phyloP scores from a whole-genome alignment of 2,797 vertebrate genomes.

The Eidolon dupreanum region DNA sequence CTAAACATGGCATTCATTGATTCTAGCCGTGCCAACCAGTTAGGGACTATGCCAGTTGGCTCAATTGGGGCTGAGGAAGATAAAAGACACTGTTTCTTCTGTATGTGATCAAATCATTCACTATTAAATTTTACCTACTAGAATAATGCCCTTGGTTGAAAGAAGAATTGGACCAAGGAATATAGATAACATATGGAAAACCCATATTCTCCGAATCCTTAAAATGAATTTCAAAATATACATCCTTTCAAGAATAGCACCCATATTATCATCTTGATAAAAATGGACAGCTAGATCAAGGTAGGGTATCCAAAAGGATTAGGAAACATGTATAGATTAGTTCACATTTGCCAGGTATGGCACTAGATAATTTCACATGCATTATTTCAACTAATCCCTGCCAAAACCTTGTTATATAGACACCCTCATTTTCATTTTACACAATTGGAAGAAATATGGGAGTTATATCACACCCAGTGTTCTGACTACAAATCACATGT shows the following conservation, averaged over 20 bases:
- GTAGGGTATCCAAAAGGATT: neutral
- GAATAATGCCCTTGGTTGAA: neutral
- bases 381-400: neutral
- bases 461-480: neutral
- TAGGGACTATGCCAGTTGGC: neutral
- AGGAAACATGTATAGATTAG: slow-evolving; percentile 1
- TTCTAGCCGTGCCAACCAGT: neutral
- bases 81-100: neutral
- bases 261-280: neutral
- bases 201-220: neutral
- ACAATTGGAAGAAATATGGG: neutral
- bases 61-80: neutral
- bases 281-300: neutral
- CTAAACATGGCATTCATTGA: neutral
- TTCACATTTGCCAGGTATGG: slow-evolving; percentile 18
- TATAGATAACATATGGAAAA: neutral
- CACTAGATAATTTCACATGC: neutral
- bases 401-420: neutral
- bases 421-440: slow-evolving; percentile 32
- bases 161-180: slow-evolving; percentile 6
- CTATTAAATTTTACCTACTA: neutral
- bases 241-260: neutral
- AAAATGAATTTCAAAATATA: neutral
- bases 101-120: neutral
- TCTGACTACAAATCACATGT: neutral